Percentiles rank a stretch among this genome's conserved stretches.
Evolutionary conservation across 2,888 invertebrate genomes (phyloP).

Genomic region (Drosophila eohydei): DNA sequence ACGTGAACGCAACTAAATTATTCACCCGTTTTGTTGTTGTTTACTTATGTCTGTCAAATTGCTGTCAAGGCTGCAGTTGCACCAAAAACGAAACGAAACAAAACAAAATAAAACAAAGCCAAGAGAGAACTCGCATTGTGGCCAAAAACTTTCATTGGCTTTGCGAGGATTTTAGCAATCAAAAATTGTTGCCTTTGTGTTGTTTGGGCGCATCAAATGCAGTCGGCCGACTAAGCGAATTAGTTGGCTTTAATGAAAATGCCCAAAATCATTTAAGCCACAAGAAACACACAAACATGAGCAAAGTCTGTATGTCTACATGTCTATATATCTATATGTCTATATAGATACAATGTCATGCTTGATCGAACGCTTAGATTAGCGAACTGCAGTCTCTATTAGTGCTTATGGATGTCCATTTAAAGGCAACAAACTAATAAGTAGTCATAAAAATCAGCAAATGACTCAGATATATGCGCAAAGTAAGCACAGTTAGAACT

Average conservation of each 20-base stretch:
- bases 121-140: slow-evolving; percentile 29
- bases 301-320: not conserved
- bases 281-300: slow-evolving; percentile 47
- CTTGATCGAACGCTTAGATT: slow-evolving; percentile 28
- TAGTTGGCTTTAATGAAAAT: slow-evolving; percentile 53
- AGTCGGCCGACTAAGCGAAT: slow-evolving; percentile 53
- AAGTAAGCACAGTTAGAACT: slow-evolving; percentile 1
- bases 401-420: slow-evolving; percentile 23
- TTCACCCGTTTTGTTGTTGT: slow-evolving; percentile 21
- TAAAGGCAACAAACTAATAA: slow-evolving; percentile 21
- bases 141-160: slow-evolving; percentile 61
- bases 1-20: slow-evolving; percentile 9
- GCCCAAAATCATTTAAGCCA: slow-evolving; percentile 64
- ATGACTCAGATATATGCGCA: slow-evolving; percentile 32
- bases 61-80: slow-evolving; percentile 68
- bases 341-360: slow-evolving; percentile 6
- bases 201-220: slow-evolving; percentile 39
- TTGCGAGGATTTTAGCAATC: slow-evolving; percentile 56
- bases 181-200: slow-evolving; percentile 40
- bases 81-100: slow-evolving; percentile 11
- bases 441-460: slow-evolving; percentile 22
- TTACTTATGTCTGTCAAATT: slow-evolving; percentile 73
- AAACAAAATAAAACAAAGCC: slow-evolving; percentile 22
- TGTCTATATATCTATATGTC: slow-evolving; percentile 1
- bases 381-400: slow-evolving; percentile 17